Percentiles rank a stretch among this genome's conserved stretches.
These are phyloP conservation scores for Tiliacea citrago DNA, from an alignment of 2,888 invertebrate genomes.

Conservation along the genomic window DNA sequence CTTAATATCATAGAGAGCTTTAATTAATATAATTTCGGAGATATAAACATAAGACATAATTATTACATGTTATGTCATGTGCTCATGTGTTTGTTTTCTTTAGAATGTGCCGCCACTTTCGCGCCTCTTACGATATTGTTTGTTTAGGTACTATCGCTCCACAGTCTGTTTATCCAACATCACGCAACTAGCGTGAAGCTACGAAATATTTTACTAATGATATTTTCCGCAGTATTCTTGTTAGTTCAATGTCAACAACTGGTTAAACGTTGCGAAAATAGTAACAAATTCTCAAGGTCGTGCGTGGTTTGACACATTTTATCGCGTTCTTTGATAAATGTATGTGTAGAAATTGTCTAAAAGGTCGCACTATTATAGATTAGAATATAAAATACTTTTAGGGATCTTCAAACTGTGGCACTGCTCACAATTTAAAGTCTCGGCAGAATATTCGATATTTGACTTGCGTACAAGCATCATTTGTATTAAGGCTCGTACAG, in stretches of 20 bases:
- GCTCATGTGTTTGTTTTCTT: slow-evolving; percentile 10
- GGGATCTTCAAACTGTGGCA: neutral
- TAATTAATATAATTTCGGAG: neutral
- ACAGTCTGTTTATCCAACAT: neutral
- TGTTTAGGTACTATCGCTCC: neutral
- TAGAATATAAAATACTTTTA: neutral
- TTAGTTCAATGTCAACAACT: slow-evolving; percentile 49
- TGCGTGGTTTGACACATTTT: slow-evolving; percentile 43
- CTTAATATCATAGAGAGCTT: neutral
- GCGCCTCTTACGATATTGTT: slow-evolving; percentile 10
- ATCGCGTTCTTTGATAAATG: slow-evolving; percentile 46
- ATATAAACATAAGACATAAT: too few species aligned
- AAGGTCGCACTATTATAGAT: slow-evolving; percentile 24
- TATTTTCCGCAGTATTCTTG: slow-evolving; percentile 20
- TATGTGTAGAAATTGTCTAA: slow-evolving; percentile 4
- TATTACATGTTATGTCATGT: neutral
- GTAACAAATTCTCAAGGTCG: slow-evolving; percentile 38
- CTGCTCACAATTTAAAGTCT: neutral
- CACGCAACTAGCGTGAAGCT: slow-evolving; percentile 7
- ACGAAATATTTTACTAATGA: slow-evolving; percentile 4
- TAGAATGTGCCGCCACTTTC: slow-evolving; percentile 11
- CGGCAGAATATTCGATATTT: neutral
- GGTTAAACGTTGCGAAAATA: slow-evolving; percentile 36
- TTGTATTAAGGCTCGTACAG: too few species aligned
- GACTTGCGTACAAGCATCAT: neutral